phyloP scores from a whole-genome alignment of 2,888 invertebrate genomes.

The Melangyna quadrimaculata region DNA sequence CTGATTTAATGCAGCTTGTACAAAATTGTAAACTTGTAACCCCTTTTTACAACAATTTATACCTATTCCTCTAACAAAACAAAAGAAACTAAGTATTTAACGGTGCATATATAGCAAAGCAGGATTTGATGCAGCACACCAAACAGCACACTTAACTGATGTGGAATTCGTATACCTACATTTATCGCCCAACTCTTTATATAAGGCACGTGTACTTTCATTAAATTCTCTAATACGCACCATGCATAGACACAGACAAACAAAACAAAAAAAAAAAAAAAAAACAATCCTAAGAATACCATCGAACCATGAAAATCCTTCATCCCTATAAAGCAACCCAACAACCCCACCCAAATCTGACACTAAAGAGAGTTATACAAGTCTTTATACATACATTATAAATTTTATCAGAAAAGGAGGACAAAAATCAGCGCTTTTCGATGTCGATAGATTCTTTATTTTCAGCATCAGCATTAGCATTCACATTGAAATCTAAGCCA shows the following conservation, averaged over 20 bases:
- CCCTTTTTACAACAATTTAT: background rate
- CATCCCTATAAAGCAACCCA: slow-evolving; percentile 44
- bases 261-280: background rate
- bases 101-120: slow-evolving; percentile 19
- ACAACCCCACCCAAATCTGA: background rate
- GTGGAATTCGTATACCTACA: slow-evolving; percentile 22
- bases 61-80: background rate
- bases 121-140: slow-evolving; percentile 3
- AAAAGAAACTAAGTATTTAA: slow-evolving; percentile 32
- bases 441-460: slow-evolving; percentile 41
- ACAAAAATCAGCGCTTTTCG: slow-evolving; percentile 35
- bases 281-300: slow-evolving; percentile 35
- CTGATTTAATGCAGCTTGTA: background rate
- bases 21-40: slow-evolving; percentile 4
- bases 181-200: slow-evolving; percentile 41
- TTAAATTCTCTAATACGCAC: slow-evolving; percentile 37
- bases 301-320: slow-evolving; percentile 54
- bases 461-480: background rate
- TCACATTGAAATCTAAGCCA: slow-evolving; percentile 26
- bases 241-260: background rate
- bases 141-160: slow-evolving; percentile 37
- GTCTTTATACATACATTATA: no score
- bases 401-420: slow-evolving; percentile 12
- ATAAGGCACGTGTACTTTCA: slow-evolving; percentile 59
- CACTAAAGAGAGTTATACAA: slow-evolving; percentile 6